phyloP scores from a whole-genome alignment of 2,113 vertebrate species.

The Glareola pratincola region DNA sequence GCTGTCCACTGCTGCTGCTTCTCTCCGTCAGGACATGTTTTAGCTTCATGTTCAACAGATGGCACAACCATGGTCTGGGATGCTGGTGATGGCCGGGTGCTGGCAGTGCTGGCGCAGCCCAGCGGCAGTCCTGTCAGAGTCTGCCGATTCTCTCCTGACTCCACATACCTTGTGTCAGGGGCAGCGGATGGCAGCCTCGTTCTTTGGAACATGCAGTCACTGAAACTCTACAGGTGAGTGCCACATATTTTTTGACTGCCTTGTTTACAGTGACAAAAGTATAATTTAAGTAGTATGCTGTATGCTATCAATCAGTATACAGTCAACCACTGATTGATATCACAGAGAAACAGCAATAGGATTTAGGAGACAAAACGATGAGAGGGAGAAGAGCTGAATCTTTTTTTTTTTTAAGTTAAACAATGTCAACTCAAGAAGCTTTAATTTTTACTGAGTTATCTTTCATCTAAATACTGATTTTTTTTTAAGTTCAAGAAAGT shows the following conservation, averaged over 20 bases:
- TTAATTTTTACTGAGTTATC: not conserved
- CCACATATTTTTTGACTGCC: accelerated
- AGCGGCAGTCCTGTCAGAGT: conserved; percentile 84
- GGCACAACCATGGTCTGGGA: conserved; percentile 86
- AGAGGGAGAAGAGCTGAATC: not conserved
- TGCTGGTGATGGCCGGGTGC: conserved; percentile 67
- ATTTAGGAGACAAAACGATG: not conserved
- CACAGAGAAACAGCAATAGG: accelerated
- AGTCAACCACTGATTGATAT: not conserved
- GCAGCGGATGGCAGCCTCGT: conserved; percentile 86
- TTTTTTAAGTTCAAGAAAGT: not conserved
- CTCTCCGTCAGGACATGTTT: conserved; percentile 81
- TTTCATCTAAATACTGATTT: not conserved
- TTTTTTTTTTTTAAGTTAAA: not conserved
- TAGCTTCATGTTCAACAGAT: conserved; percentile 93
- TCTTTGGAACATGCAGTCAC: conserved; percentile 83
- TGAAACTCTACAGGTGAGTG: conserved; percentile 77
- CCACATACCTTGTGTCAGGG: conserved; percentile 78
- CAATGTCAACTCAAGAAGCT: not conserved
- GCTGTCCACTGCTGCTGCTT: conserved; percentile 94
- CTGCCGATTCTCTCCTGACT: conserved; percentile 83
- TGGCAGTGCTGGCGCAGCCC: conserved; percentile 86
- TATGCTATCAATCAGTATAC: no score
- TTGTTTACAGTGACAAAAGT: not conserved
- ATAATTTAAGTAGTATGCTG: accelerated